Evolutionary conservation across 1,140 invertebrate species (phyloP).

Genomic region (Drosophila melanica): DNA sequence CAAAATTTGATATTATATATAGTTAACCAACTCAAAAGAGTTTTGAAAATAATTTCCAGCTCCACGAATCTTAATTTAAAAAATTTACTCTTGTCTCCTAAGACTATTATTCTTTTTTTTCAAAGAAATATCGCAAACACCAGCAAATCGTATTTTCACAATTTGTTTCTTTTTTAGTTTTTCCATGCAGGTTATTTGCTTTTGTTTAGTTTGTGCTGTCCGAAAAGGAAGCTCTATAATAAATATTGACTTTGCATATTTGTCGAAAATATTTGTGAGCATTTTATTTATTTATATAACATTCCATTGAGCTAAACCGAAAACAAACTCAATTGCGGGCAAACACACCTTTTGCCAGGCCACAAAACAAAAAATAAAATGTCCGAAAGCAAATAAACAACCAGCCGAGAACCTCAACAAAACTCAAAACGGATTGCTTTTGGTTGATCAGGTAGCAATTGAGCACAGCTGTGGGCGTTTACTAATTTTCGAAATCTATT

Average conservation of each 20-base stretch:
- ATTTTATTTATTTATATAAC: conserved; percentile 23
- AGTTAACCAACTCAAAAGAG: no score
- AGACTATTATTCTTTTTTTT: no score
- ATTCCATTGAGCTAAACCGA: conserved; percentile 9
- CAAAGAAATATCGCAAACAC: no score
- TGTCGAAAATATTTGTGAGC: conserved; percentile 11
- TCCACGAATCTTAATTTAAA: no score
- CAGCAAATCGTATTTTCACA: not conserved
- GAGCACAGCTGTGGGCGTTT: conserved; percentile 9
- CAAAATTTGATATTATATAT: no score
- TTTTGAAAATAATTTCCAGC: no score
- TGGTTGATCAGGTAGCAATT: conserved; percentile 13
- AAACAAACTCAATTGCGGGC: conserved; percentile 14
- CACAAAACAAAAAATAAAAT: conserved; percentile 9
- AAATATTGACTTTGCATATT: conserved; percentile 25
- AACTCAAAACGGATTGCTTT: not conserved
- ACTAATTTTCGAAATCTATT: conserved; percentile 13
- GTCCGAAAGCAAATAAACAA: conserved; percentile 19
- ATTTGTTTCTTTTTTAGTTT: not conserved
- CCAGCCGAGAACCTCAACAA: not conserved
- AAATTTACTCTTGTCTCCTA: no score
- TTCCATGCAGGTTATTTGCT: conserved; percentile 4
- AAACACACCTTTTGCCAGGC: conserved; percentile 11
- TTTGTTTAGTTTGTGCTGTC: not conserved
- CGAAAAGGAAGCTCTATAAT: conserved; percentile 5